phyloP scores from a whole-genome alignment of 2,888 invertebrate species.

The Aricia artaxerxes region DNA sequence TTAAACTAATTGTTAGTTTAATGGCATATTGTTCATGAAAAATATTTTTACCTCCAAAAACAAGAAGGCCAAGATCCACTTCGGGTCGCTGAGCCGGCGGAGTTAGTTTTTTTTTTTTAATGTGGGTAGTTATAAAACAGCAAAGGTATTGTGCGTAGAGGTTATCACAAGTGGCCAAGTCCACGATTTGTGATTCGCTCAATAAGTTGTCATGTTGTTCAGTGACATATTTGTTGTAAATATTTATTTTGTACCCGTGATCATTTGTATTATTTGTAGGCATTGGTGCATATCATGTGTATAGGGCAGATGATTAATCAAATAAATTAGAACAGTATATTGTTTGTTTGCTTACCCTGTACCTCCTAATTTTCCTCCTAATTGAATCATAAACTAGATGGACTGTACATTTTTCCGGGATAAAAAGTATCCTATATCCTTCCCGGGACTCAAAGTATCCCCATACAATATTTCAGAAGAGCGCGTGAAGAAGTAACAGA shows the following conservation, averaged over 20 bases:
- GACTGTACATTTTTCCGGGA: too few species aligned
- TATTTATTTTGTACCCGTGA: slow-evolving; percentile 64
- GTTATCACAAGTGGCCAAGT: neutral
- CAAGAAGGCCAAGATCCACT: too few species aligned
- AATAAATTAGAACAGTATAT: slow-evolving; percentile 76
- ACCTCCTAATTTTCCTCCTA: neutral
- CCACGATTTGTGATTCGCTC: slow-evolving; percentile 36
- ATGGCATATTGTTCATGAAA: too few species aligned
- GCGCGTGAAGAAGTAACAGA: too few species aligned
- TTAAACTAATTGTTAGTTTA: too few species aligned
- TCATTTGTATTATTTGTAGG: slow-evolving; percentile 78
- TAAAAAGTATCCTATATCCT: too few species aligned
- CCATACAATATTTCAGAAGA: too few species aligned
- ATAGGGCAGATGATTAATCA: slow-evolving; percentile 79
- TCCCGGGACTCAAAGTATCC: too few species aligned
- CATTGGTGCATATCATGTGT: slow-evolving; percentile 82
- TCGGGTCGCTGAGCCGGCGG: too few species aligned
- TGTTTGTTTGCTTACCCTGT: slow-evolving; percentile 4
- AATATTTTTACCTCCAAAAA: too few species aligned
- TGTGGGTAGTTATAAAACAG: neutral
- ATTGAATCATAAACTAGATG: too few species aligned
- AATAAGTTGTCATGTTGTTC: slow-evolving; percentile 37
- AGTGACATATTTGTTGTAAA: slow-evolving; percentile 49
- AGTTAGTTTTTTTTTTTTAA: too few species aligned
- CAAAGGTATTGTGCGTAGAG: slow-evolving; percentile 10